Evolutionary conservation across 2,797 vertebrate species (phyloP).

Genomic region (Phylloscopus collybita): DNA sequence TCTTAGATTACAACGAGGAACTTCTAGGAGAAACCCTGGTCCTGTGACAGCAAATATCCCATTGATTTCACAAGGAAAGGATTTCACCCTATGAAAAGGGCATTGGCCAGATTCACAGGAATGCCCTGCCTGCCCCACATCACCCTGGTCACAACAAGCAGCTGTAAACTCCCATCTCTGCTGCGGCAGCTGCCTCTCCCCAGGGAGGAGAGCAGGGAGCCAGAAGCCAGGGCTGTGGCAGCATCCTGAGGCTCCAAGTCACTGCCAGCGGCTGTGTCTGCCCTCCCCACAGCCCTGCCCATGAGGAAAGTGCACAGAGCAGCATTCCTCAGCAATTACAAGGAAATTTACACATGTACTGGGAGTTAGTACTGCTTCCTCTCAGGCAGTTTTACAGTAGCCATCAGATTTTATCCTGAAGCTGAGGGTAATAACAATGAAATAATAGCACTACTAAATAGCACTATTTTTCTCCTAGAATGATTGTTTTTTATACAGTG

Average conservation of each 20-base stretch:
- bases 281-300: neutral
- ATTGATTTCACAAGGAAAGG: conserved; percentile 21
- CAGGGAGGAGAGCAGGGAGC: rapidly evolving
- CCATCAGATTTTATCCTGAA: conserved; percentile 29
- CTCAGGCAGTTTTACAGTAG: conserved; percentile 34
- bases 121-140: neutral
- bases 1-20: conserved; percentile 17
- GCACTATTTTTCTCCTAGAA: conserved; percentile 17
- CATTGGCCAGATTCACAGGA: conserved; percentile 28
- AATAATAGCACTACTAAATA: conserved; percentile 23
- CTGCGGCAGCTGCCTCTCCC: rapidly evolving
- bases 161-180: neutral
- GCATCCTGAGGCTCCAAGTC: neutral
- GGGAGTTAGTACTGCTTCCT: neutral
- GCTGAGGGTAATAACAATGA: conserved; percentile 9
- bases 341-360: neutral
- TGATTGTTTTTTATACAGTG: neutral
- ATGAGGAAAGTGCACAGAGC: neutral
- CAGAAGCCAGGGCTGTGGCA: neutral
- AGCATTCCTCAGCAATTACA: neutral
- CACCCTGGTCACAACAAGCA: neutral
- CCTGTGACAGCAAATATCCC: neutral
- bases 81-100: conserved; percentile 58
- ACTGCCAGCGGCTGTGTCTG: neutral
- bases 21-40: conserved; percentile 8